Percentiles rank a stretch among this genome's conserved stretches.
These are phyloP conservation scores for Peromyscus leucopus DNA, from an alignment of 2,113 vertebrate genomes.

Conservation along the genomic window DNA sequence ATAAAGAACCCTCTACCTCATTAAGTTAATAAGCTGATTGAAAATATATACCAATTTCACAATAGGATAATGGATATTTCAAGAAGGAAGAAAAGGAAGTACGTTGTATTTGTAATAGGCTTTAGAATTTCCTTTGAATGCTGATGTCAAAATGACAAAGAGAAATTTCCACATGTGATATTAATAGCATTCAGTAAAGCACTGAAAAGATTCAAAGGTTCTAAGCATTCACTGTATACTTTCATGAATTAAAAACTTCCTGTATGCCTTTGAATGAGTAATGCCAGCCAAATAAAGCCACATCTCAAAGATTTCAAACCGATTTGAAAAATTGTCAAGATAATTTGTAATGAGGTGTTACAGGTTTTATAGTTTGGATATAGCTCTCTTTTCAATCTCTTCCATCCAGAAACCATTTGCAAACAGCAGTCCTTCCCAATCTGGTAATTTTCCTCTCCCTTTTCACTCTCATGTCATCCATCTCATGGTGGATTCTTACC, in stretches of 20 bases:
- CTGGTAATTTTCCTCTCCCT: not conserved
- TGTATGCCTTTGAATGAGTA: not conserved
- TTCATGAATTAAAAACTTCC: conserved; percentile 47
- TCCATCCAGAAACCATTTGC: not conserved
- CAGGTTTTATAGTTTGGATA: conserved; percentile 9
- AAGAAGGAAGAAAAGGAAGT: conserved; percentile 31
- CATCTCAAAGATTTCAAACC: conserved; percentile 37
- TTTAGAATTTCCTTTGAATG: conserved; percentile 63
- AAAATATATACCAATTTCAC: conserved; percentile 54
- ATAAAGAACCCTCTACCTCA: not conserved
- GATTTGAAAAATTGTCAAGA: conserved; percentile 43
- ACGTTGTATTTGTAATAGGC: conserved; percentile 33
- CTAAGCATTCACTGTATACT: conserved; percentile 17
- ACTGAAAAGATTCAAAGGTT: conserved; percentile 49
- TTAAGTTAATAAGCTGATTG: conserved; percentile 52
- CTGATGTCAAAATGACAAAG: conserved; percentile 61
- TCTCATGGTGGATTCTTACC: not conserved
- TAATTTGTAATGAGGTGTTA: conserved; percentile 39
- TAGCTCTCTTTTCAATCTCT: not conserved
- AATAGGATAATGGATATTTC: conserved; percentile 37
- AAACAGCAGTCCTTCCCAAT: not conserved
- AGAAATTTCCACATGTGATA: not conserved
- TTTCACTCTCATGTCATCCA: not conserved
- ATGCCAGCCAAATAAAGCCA: not conserved
- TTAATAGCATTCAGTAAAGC: conserved; percentile 64